Base-by-base conservation (phyloP, 1,140 invertebrate genomes). In the Drepana arcuata region DNA sequence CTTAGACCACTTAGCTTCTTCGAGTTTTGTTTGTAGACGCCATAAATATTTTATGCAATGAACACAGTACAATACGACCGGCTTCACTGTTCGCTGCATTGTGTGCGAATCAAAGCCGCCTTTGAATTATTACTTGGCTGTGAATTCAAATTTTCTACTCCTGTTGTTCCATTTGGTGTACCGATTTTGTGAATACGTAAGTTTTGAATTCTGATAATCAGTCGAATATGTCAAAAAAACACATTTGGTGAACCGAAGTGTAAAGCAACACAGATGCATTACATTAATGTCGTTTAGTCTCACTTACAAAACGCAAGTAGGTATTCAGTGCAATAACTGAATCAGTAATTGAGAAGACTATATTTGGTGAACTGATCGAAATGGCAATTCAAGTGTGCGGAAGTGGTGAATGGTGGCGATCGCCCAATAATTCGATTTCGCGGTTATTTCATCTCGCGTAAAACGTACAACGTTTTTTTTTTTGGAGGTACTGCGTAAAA, bases 401-500 rank as follows among this genome's bases (percentile, higher is more conserved):
- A 64, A 44, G 45, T 58, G 69, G 61, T 65, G 62, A 73, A 72
- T 70, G 52, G 56, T 37, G 43, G 57, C 46, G 55, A 52, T 48
- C 55, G 48, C 58, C 47, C 62, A 69, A 66, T 74, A 71, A 77
- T 74, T 72, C 61, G 70, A 75, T 74, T 75, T 74, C 53, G 70
- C 59, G 70, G 72, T 68, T 71, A 72, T 77, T 74, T 70, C 61
- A 70, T 60, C 55, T 65, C 56, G 56, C 60, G 55, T 54, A 57
- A 58, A n/a, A n/a, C n/a, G n/a, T n/a, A n/a, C n/a, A n/a, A n/a
- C n/a, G n/a, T n/a, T n/a, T n/a, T n/a, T n/a, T n/a, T n/a, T n/a
- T n/a, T n/a, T n/a, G n/a, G n/a, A 75, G 73, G 73, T 73, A 69
- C 59, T 43, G 37, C 43, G 41, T 50, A 51, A 58, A 61, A 67